Base-by-base conservation (phyloP, 2,797 vertebrate species). In the Falco naumanni region DNA sequence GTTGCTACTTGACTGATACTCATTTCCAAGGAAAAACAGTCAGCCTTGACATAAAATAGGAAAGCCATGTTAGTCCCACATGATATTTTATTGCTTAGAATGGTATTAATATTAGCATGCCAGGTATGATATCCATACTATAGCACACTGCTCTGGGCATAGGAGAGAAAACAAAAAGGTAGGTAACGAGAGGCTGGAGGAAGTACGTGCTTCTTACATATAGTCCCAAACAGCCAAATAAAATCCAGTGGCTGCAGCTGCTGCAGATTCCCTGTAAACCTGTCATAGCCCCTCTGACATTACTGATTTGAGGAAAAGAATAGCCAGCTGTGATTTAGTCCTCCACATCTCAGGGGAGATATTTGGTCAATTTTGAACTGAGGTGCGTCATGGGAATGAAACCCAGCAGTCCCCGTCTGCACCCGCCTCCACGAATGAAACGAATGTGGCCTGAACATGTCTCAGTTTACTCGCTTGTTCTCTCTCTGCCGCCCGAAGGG, bases 401-500 rank as follows among this genome's bases (percentile, higher is more conserved):
- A 5, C 14, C 6, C 13, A 63, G 33, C 43, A 51, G 33, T 24
- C 48, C 21, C 31, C 3, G 3, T 37, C 64, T 60, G 8, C 31
- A 25, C 1, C 14, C 14, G 8, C 71, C 6, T 70, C 41, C 43
- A 72, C 37, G 43, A 17, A 29, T 24, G 20, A 34, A 76, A n/a
- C 11, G 9, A 31, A 21, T 0, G 1, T 61, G 54, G 16, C 19
- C 43, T 29, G 29, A 43, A 7, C 12, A 6, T 26, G 39, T 33
- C 31, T 43, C n/a, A 33, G 19, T 34, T 74, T 34, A 16, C 26
- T 56, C 0, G 0, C 22, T 37, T 3, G 0, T 37, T 66, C 33
- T 21, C 26, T 6, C 18, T 39, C 12, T 84, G 45, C 13, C 34
- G 16, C 34, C 53, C 76, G 41, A 14, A 68, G 26, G 24, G 18